Percentiles rank a stretch among this genome's conserved stretches.
Evolutionary conservation across 2,113 vertebrate species (phyloP).

Genomic region (Salvator merianae): DNA sequence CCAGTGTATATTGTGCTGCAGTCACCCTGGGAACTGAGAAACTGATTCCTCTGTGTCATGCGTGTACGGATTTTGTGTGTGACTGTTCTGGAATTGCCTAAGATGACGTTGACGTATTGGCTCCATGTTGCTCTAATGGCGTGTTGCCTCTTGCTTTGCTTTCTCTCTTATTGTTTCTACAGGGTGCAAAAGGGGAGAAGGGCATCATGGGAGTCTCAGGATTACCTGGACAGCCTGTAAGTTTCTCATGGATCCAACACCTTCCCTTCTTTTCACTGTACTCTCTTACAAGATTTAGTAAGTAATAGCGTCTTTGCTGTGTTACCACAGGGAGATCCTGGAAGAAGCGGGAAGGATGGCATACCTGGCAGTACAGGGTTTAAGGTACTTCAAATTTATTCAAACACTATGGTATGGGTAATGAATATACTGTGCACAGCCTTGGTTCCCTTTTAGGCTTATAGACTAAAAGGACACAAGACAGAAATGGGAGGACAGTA

Average conservation of each 20-base stretch:
- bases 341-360: constrained; percentile 88
- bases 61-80: not conserved
- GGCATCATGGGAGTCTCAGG: constrained; percentile 84
- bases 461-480: not conserved
- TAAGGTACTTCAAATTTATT: constrained; percentile 80
- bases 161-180: not conserved
- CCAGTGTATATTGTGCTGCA: not conserved
- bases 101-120: not conserved
- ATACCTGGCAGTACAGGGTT: constrained; percentile 82
- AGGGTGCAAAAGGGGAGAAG: constrained; percentile 89
- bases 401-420: not conserved
- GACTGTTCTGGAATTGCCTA: constrained; percentile 8
- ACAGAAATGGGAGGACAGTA: not conserved
- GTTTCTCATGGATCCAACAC: constrained; percentile 59
- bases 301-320: constrained; percentile 35
- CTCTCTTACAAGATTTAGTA: not conserved
- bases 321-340: constrained; percentile 83
- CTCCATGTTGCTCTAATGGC: not conserved
- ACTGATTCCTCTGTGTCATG: not conserved
- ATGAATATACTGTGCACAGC: not conserved
- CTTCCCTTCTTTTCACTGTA: not conserved
- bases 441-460: not conserved
- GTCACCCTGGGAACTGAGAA: not conserved
- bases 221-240: constrained; percentile 83
- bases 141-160: not conserved